Base-by-base conservation (phyloP, 2,113 vertebrate genomes). In the Saguinus imperator region DNA sequence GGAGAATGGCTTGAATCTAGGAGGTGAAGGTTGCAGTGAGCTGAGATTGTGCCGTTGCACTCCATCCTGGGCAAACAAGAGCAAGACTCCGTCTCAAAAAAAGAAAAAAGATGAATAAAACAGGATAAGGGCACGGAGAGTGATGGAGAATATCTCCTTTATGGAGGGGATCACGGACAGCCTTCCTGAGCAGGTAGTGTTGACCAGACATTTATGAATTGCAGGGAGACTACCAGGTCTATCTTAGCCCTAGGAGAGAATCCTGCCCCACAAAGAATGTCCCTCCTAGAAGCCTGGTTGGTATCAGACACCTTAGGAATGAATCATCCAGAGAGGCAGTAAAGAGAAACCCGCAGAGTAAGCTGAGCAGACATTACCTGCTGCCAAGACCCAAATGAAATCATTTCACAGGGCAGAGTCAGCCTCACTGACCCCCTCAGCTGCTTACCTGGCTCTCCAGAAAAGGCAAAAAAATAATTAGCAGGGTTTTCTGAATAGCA, bases 401-500 rank as follows among this genome's bases (percentile, higher is more conserved):
- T 20, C 83, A 83, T 58, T 68, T 64, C 89, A 21, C 57, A 27
- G 75, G 55, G 55, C 43, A 52, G 29, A 14, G 8, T 90, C 75
- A 50, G 21, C 95, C 89, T 89, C 83, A 23, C 61, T 45, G 35
- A 58, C 40, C 70, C 58, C 66, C 93, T 96, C 66, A 12, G 58
- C 57, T 37, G 37, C 17, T 35, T 86, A 79, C 55, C 84, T 84
- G 86, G 52, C 48, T 89, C 82, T 94, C 64, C 81, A 20, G 23
- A 83, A 75, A 93, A 76, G 64, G 55, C 45, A 79, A 45, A 52
- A 52, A 76, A 86, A 52, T 45, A 83, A 73, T 91, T 37, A 92
- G 37, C 52, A 86, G 64, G 52, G 48, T 73, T 92, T 88, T 96
- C 91, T 86, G 89, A 92, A 82, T 40, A 75, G 64, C 83, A 82